Percentiles rank a stretch among this genome's conserved stretches.
Evolutionary conservation across 2,888 invertebrate species (phyloP).

Genomic region (Asteroscopus sphinx): DNA sequence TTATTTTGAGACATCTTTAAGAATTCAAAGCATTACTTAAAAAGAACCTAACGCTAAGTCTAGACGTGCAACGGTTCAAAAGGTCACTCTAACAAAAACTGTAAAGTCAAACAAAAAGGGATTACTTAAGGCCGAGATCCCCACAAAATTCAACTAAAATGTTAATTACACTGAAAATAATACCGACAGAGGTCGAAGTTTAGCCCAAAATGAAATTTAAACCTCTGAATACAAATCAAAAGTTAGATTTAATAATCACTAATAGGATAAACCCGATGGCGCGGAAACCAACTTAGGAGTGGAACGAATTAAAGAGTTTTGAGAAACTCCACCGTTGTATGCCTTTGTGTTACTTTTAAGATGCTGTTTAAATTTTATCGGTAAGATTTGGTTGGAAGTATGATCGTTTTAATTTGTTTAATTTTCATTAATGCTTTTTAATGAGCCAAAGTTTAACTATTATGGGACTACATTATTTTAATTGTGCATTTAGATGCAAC

Average conservation of each 20-base stretch:
- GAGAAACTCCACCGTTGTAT: slow-evolving; percentile 55
- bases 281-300: slow-evolving; percentile 70
- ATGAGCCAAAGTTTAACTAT: not conserved
- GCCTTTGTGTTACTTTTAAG: slow-evolving; percentile 46
- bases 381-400: slow-evolving; percentile 18
- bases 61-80: slow-evolving; percentile 1
- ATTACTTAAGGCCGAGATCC: slow-evolving; percentile 15
- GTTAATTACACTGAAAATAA: slow-evolving; percentile 61
- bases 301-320: slow-evolving; percentile 67
- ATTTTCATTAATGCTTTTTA: slow-evolving; percentile 12
- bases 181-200: slow-evolving; percentile 59
- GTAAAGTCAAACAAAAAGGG: slow-evolving; percentile 26
- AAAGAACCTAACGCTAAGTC: not conserved
- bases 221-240: slow-evolving; percentile 70
- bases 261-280: slow-evolving; percentile 79
- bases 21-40: too few relatives aligned
- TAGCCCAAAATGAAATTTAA: slow-evolving; percentile 75
- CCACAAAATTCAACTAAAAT: slow-evolving; percentile 50
- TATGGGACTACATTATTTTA: not conserved
- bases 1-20: too few relatives aligned
- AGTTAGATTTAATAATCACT: slow-evolving; percentile 80
- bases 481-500: too few relatives aligned
- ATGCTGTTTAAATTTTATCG: slow-evolving; percentile 32
- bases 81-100: slow-evolving; percentile 3
- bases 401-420: slow-evolving; percentile 12